Evolutionary conservation across 2,797 vertebrate genomes (phyloP).

Genomic region (Chaunax sp.): DNA sequence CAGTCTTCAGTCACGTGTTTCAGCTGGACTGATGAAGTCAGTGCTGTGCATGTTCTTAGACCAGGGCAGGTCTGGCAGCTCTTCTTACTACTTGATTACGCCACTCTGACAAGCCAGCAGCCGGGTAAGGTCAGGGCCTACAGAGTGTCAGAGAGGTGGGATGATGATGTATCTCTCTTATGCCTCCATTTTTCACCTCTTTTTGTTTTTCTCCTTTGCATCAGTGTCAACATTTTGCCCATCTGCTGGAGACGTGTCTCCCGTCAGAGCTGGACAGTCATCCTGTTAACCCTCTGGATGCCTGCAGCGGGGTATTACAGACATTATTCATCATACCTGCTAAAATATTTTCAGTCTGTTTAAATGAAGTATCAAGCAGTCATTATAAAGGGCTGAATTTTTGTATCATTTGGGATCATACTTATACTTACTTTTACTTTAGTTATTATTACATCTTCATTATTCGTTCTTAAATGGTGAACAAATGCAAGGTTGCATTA

Average conservation of each 20-base stretch:
- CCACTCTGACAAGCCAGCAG: slow-evolving; percentile 80
- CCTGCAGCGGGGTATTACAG: too few species aligned
- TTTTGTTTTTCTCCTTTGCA: slow-evolving; percentile 81
- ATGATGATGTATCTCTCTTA: slow-evolving; percentile 81
- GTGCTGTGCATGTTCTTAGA: too few species aligned
- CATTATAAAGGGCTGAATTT: too few species aligned
- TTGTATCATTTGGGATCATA: too few species aligned
- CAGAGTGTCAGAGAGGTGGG: slow-evolving; percentile 83
- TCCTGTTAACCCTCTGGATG: too few species aligned
- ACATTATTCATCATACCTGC: too few species aligned
- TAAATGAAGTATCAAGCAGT: too few species aligned
- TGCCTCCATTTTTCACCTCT: slow-evolving; percentile 78
- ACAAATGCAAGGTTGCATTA: too few species aligned
- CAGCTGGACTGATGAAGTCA: slow-evolving; percentile 50
- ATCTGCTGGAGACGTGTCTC: slow-evolving; percentile 70
- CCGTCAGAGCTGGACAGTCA: slow-evolving; percentile 42
- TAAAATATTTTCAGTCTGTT: too few species aligned
- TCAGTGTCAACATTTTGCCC: slow-evolving; percentile 79
- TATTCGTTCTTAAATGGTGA: too few species aligned
- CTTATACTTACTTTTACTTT: too few species aligned
- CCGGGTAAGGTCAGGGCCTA: slow-evolving; percentile 85
- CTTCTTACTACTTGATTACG: slow-evolving; percentile 74
- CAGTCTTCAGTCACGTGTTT: slow-evolving; percentile 40
- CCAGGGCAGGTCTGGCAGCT: slow-evolving; percentile 57
- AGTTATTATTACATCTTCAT: too few species aligned